phyloP scores from a whole-genome alignment of 2,113 vertebrate species.

The Daboia siamensis region DNA sequence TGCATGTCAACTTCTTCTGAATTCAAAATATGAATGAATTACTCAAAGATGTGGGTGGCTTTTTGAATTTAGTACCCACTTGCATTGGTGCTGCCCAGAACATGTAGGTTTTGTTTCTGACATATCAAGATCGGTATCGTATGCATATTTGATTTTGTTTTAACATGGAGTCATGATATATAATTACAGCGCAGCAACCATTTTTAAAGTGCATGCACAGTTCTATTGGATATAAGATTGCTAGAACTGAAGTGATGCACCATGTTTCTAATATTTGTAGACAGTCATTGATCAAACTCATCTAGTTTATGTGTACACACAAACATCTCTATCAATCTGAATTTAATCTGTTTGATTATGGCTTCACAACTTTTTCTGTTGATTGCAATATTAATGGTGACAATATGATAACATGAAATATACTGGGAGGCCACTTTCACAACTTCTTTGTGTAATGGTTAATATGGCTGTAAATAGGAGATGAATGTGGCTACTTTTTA shows the following conservation, averaged over 20 bases:
- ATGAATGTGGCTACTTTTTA: slow-evolving; percentile 78
- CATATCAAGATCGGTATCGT: not conserved
- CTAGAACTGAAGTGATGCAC: not conserved
- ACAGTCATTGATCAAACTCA: slow-evolving; percentile 12
- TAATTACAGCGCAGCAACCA: not conserved
- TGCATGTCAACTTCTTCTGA: not conserved
- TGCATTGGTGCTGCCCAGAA: not conserved
- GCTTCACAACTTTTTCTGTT: slow-evolving; percentile 43
- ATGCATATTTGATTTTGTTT: not conserved
- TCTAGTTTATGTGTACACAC: slow-evolving; percentile 25
- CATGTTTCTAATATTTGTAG: not conserved
- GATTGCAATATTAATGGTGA: slow-evolving; percentile 63
- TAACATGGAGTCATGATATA: not conserved
- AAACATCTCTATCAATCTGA: slow-evolving; percentile 37
- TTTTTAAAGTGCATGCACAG: not conserved
- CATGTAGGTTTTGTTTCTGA: not conserved
- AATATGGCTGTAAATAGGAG: slow-evolving; percentile 72
- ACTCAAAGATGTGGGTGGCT: not conserved
- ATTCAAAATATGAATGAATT: slow-evolving; percentile 2
- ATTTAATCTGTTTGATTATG: slow-evolving; percentile 52
- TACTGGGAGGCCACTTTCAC: slow-evolving; percentile 62
- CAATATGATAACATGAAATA: slow-evolving; percentile 61
- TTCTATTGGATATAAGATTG: not conserved
- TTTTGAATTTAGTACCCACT: not conserved
- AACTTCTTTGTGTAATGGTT: slow-evolving; percentile 65